Conservation (phyloP, 1,140 invertebrate species). For the Aphidius ervi region DNA sequence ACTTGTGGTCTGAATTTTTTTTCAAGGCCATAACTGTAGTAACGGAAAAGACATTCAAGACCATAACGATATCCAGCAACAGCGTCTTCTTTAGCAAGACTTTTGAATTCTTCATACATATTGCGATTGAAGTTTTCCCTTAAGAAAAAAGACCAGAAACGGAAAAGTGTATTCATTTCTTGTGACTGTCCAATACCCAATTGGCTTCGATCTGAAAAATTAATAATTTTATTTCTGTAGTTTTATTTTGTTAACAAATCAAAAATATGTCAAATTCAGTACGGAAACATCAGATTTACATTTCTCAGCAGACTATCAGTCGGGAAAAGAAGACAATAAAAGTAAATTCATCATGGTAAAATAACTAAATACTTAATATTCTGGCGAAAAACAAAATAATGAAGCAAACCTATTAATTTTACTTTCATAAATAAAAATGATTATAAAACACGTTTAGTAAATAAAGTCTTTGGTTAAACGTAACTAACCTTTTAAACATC, state of each 20-base stretch:
- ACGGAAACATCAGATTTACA: slow-evolving; percentile 29
- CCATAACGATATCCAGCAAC: slow-evolving; percentile 84
- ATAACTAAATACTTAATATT: slow-evolving; percentile 5
- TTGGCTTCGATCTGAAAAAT: slow-evolving; percentile 75
- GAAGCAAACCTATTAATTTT: not conserved
- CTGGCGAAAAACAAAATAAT: not conserved
- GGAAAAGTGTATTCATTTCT: slow-evolving; percentile 96
- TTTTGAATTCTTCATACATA: slow-evolving; percentile 96
- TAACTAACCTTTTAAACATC: slow-evolving; percentile 81
- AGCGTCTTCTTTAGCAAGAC: slow-evolving; percentile 89
- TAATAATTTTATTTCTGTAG: slow-evolving; percentile 13
- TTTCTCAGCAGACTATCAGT: slow-evolving; percentile 36
- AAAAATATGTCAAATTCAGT: not conserved
- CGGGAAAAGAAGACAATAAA: slow-evolving; percentile 52
- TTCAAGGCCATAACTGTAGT: slow-evolving; percentile 97
- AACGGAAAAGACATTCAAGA: slow-evolving; percentile 96
- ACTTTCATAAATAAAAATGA: not conserved
- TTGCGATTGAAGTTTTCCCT: slow-evolving; percentile 96
- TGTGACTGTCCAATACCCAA: slow-evolving; percentile 89
- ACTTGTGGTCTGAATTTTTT: slow-evolving; percentile 88
- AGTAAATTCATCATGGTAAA: slow-evolving; percentile 38
- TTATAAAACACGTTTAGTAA: not conserved
- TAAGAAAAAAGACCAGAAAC: slow-evolving; percentile 99
- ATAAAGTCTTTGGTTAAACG: slow-evolving; percentile 9
- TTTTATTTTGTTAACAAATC: not conserved